Evolutionary conservation across 2,797 vertebrate species (phyloP).

Genomic region (Thunnus albacares): DNA sequence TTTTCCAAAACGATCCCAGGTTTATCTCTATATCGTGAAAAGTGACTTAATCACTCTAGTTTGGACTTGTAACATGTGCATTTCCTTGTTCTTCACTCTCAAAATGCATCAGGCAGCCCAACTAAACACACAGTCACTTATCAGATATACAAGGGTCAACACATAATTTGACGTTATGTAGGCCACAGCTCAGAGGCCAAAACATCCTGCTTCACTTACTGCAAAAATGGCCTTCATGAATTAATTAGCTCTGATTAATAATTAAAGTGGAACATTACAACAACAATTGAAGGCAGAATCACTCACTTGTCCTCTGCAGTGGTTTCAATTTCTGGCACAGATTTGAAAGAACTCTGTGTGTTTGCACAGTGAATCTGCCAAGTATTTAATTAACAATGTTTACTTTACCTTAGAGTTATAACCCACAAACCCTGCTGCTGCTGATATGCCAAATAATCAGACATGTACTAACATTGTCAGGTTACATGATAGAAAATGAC

Average conservation of each 20-base stretch:
- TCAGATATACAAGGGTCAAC: neutral
- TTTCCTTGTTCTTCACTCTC: conserved; percentile 14
- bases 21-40: neutral
- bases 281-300: neutral
- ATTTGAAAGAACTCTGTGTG: neutral
- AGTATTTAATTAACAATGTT: conserved; percentile 3
- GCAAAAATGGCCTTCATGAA: neutral
- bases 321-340: neutral
- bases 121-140: neutral
- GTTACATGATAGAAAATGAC: neutral
- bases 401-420: neutral
- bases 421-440: neutral
- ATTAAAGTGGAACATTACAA: neutral
- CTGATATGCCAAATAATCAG: neutral
- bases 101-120: neutral
- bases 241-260: neutral
- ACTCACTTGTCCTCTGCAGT: neutral
- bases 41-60: conserved; percentile 10
- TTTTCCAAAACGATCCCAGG: neutral
- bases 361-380: conserved; percentile 5
- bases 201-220: neutral
- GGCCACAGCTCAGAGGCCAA: neutral
- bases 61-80: neutral
- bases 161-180: neutral
- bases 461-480: neutral